Evolutionary conservation across 1,140 invertebrate genomes (phyloP).

Genomic region (Portunus trituberculatus): DNA sequence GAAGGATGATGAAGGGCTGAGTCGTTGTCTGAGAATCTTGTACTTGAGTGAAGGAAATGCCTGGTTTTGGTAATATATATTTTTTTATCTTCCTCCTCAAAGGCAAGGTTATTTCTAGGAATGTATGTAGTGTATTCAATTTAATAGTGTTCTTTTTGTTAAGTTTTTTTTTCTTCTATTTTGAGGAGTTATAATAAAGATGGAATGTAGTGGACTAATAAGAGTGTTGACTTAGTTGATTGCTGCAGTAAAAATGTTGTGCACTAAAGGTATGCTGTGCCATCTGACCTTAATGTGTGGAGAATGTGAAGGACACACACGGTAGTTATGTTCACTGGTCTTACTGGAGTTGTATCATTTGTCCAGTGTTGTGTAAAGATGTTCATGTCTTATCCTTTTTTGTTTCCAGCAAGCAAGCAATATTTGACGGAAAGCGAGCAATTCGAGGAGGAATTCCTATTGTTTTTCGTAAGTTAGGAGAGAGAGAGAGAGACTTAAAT

Average conservation of each 20-base stretch:
- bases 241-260: neutral
- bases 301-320: constrained; percentile 57
- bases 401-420: constrained; percentile 89
- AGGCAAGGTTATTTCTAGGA: neutral
- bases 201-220: too few relatives aligned
- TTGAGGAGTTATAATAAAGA: too few relatives aligned
- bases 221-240: too few relatives aligned
- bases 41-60: neutral
- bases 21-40: constrained; percentile 2
- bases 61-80: neutral
- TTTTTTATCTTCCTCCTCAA: neutral
- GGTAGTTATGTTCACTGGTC: neutral
- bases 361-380: too few relatives aligned
- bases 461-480: constrained; percentile 93
- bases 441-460: constrained; percentile 97
- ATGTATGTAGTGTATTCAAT: neutral
- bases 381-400: constrained; percentile 56
- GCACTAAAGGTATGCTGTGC: neutral
- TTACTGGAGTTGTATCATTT: too few relatives aligned
- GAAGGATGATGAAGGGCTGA: neutral
- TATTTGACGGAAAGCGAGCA: constrained; percentile 96
- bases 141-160: neutral
- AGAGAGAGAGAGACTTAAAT: neutral
- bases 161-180: neutral
- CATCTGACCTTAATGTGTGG: neutral